Percentiles rank a stretch among this genome's conserved stretches.
Evolutionary conservation across 2,113 vertebrate species (phyloP).

Genomic region (Sardina pilchardus): DNA sequence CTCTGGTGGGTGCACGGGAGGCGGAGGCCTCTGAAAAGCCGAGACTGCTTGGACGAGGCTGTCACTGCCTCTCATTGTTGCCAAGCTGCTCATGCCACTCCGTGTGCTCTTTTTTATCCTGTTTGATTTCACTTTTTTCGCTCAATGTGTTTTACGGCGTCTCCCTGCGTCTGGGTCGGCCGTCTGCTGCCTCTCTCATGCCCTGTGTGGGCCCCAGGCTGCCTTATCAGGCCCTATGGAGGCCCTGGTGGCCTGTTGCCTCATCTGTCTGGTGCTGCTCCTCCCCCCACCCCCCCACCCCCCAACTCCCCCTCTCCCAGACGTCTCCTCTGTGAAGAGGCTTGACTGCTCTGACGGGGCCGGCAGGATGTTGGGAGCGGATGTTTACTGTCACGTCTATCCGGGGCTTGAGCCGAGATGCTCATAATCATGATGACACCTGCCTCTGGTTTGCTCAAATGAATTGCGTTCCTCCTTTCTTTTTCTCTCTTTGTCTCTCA

Average conservation of each 20-base stretch:
- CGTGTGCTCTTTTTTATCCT: background rate
- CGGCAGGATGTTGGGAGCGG: background rate
- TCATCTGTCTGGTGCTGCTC: background rate
- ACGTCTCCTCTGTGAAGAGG: background rate
- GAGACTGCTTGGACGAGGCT: background rate
- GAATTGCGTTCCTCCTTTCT: background rate
- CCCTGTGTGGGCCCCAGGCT: background rate
- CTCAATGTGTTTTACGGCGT: background rate
- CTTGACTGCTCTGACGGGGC: background rate
- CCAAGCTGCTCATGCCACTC: background rate
- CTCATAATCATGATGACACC: background rate
- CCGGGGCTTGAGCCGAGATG: background rate
- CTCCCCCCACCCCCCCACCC: background rate
- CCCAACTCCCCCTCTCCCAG: background rate
- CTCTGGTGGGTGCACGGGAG: background rate
- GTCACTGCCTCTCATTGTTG: background rate
- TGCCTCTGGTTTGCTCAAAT: background rate
- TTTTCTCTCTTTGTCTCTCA: background rate
- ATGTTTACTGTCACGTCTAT: conserved; percentile 3
- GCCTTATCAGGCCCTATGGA: background rate
- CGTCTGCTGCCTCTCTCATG: background rate
- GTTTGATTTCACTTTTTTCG: background rate
- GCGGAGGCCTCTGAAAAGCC: background rate
- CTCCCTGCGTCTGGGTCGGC: background rate
- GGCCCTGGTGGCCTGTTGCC: background rate